Conservation (phyloP, 64 coral and sea anemone species). For the Platygyra sinensis region DNA sequence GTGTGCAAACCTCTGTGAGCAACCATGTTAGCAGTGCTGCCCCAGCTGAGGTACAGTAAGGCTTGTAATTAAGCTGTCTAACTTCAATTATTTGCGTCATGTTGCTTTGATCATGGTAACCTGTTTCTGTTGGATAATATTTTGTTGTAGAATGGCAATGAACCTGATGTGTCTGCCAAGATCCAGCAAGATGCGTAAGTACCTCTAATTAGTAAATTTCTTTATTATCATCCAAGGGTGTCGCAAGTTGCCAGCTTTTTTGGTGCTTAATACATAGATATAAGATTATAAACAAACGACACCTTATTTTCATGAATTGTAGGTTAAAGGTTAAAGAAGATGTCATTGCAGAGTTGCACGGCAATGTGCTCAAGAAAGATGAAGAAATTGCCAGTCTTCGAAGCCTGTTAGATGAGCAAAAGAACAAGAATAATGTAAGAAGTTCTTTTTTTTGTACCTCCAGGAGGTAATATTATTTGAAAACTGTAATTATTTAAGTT, state of each 20-base stretch:
- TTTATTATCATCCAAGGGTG: too few relatives aligned
- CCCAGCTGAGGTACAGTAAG: conserved; percentile 20
- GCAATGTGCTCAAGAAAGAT: conserved; percentile 70
- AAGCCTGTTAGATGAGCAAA: conserved; percentile 68
- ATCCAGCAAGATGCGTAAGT: conserved; percentile 43
- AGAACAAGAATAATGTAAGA: conserved; percentile 91
- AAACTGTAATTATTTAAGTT: too few relatives aligned
- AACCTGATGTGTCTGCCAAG: conserved; percentile 10
- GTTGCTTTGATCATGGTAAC: too few relatives aligned
- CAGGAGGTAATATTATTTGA: too few relatives aligned
- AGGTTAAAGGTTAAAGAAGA: conserved; percentile 81
- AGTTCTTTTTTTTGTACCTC: background rate
- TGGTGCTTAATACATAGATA: too few relatives aligned
- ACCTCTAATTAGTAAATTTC: too few relatives aligned
- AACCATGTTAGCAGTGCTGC: conserved; percentile 42
- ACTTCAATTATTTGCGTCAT: too few relatives aligned
- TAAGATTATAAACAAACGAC: too few relatives aligned
- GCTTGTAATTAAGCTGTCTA: too few relatives aligned
- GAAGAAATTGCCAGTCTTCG: conserved; percentile 81
- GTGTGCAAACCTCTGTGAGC: conserved; percentile 30
- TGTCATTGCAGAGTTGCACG: conserved; percentile 65
- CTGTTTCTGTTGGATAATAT: too few relatives aligned
- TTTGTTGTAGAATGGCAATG: conserved; percentile 17
- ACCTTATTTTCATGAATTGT: background rate
- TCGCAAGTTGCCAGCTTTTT: too few relatives aligned